A percentile compares a stretch with the other conserved stretches of the same genome.
Evolutionary conservation across 1,140 invertebrate genomes (phyloP).

Genomic region (Aphelinus certus): DNA sequence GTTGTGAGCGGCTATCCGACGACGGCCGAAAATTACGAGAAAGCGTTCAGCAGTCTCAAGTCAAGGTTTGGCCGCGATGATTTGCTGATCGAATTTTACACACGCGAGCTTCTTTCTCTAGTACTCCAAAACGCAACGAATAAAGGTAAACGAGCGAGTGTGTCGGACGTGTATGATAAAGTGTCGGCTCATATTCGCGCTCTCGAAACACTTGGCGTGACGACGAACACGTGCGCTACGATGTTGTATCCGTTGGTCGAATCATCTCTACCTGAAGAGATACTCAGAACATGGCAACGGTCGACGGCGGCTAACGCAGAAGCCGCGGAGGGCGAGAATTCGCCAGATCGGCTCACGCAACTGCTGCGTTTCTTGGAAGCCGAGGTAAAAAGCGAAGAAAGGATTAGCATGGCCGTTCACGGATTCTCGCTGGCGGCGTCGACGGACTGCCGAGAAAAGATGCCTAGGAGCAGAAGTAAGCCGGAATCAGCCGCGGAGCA

Average conservation of each 20-base stretch:
- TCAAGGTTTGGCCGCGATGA: constrained; percentile 44
- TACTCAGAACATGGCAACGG: constrained; percentile 49
- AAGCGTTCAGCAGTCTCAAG: constrained; percentile 33
- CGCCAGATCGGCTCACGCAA: constrained; percentile 29
- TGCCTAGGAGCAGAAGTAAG: constrained; percentile 16
- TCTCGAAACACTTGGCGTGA: constrained; percentile 49
- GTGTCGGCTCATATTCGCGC: too few species aligned
- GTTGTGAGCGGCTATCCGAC: constrained; percentile 40
- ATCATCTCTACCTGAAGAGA: too few species aligned
- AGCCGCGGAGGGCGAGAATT: neutral
- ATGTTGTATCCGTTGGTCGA: constrained; percentile 53
- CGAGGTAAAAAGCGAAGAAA: constrained; percentile 47
- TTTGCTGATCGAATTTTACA: neutral
- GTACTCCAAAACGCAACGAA: constrained; percentile 38
- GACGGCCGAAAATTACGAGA: constrained; percentile 8
- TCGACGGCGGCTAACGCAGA: neutral
- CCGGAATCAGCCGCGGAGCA: neutral
- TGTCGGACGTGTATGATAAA: constrained; percentile 48
- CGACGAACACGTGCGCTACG: constrained; percentile 48
- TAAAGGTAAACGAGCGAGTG: constrained; percentile 5
- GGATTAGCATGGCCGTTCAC: constrained; percentile 42
- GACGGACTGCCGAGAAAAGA: neutral
- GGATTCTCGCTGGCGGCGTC: constrained; percentile 16
- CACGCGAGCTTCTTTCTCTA: constrained; percentile 44
- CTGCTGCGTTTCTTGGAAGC: constrained; percentile 46